Evolutionary conservation across 2,888 invertebrate genomes (phyloP).

Genomic region (Pachymerium ferrugineum): DNA sequence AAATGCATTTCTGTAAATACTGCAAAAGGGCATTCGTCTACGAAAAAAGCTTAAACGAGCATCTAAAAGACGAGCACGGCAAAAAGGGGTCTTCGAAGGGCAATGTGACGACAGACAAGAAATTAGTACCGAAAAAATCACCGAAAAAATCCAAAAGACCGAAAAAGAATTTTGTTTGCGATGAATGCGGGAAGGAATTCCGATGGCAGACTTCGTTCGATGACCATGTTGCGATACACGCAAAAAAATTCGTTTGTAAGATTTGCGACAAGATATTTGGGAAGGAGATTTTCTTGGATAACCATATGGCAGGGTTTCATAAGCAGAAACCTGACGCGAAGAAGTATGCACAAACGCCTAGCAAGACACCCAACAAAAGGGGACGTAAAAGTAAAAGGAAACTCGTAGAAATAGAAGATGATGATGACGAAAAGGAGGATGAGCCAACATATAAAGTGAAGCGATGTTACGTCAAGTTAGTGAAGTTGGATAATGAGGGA

Average conservation of each 20-base stretch:
- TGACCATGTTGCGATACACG: background rate
- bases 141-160: background rate
- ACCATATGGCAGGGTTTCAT: background rate
- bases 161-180: background rate
- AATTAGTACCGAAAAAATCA: background rate
- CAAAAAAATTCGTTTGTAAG: background rate
- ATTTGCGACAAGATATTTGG: background rate
- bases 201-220: background rate
- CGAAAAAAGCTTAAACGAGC: background rate
- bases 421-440: background rate
- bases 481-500: background rate
- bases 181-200: background rate
- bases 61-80: background rate
- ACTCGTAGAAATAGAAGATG: background rate
- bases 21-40: background rate
- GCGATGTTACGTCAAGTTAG: background rate
- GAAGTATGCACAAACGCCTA: background rate
- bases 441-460: background rate
- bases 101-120: background rate
- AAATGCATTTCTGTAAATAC: background rate
- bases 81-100: background rate
- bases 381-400: background rate
- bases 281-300: background rate
- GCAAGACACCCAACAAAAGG: background rate
- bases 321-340: background rate